phyloP scores from a whole-genome alignment of 2,797 vertebrate genomes.

The Anabas testudineus region DNA sequence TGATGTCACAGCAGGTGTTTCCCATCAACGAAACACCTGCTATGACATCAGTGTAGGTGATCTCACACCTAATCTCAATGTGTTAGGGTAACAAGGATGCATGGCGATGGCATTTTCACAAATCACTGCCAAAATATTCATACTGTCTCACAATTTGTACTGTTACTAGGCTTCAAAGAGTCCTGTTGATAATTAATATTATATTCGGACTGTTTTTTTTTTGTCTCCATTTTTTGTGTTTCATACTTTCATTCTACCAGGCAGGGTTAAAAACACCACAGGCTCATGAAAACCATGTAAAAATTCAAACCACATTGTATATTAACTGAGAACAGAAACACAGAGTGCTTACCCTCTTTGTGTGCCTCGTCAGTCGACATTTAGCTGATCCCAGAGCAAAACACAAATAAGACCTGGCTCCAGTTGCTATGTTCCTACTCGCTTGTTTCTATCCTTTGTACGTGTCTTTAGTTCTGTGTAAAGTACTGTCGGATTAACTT shows the following conservation, averaged over 20 bases:
- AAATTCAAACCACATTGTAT: conserved; percentile 46
- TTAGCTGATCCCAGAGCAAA: conserved; percentile 19
- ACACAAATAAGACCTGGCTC: conserved; percentile 10
- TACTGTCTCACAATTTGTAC: neutral
- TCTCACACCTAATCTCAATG: neutral
- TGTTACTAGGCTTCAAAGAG: neutral
- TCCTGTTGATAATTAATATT: neutral
- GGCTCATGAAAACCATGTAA: conserved; percentile 25
- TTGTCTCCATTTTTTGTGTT: neutral
- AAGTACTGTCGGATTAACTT: neutral
- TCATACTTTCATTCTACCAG: neutral
- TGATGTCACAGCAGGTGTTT: conserved; percentile 29
- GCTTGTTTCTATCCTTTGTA: conserved; percentile 10
- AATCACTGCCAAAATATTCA: neutral
- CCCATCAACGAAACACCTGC: conserved; percentile 24
- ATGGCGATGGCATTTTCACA: neutral
- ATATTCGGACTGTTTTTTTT: neutral
- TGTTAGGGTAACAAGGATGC: neutral
- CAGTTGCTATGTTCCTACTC: neutral
- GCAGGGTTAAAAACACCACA: conserved; percentile 16
- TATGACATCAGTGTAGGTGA: conserved; percentile 31
- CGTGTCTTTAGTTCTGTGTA: neutral
- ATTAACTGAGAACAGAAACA: conserved; percentile 43
- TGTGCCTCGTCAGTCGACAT: conserved; percentile 33
- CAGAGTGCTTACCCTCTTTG: neutral